Percentiles rank a stretch among this genome's conserved stretches.
phyloP scores from a whole-genome alignment of 2,888 invertebrate species.

The Seira musarum region DNA sequence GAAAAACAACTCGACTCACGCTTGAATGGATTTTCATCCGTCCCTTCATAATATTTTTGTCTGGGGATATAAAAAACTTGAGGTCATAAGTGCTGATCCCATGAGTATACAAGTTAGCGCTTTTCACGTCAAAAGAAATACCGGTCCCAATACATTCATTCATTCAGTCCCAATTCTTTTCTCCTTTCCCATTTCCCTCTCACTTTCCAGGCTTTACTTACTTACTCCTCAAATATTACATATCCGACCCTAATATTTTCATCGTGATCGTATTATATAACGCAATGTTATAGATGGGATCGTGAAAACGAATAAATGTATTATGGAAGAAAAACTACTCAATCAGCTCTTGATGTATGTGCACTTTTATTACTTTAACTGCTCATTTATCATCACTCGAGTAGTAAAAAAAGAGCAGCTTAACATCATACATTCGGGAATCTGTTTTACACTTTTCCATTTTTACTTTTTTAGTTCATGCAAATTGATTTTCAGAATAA shows the following conservation, averaged over 20 bases:
- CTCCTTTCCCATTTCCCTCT: slow-evolving; percentile 7
- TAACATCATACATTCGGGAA: no score
- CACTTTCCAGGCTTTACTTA: not conserved
- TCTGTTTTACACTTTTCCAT: not conserved
- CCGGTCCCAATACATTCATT: slow-evolving; percentile 58
- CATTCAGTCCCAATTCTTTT: slow-evolving; percentile 51
- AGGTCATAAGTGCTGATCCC: slow-evolving; percentile 59
- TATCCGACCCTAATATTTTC: not conserved
- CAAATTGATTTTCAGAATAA: slow-evolving; percentile 38
- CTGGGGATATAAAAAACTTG: slow-evolving; percentile 47
- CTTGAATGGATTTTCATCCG: slow-evolving; percentile 46
- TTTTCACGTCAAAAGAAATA: slow-evolving; percentile 55
- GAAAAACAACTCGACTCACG: slow-evolving; percentile 33
- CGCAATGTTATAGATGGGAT: slow-evolving; percentile 1
- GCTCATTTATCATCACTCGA: slow-evolving; percentile 49
- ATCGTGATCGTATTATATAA: slow-evolving; percentile 4
- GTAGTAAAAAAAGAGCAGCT: not conserved
- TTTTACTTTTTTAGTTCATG: slow-evolving; percentile 25
- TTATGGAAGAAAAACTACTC: slow-evolving; percentile 37
- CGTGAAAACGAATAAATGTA: slow-evolving; percentile 34
- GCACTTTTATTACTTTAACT: slow-evolving; percentile 51
- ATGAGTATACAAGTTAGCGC: slow-evolving; percentile 58
- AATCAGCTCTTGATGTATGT: slow-evolving; percentile 55
- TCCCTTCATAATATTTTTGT: slow-evolving; percentile 49
- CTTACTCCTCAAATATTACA: not conserved